A percentile compares a stretch with the other conserved stretches of the same genome.
phyloP scores from a whole-genome alignment of 2,113 vertebrate species.

The Macaca nemestrina region DNA sequence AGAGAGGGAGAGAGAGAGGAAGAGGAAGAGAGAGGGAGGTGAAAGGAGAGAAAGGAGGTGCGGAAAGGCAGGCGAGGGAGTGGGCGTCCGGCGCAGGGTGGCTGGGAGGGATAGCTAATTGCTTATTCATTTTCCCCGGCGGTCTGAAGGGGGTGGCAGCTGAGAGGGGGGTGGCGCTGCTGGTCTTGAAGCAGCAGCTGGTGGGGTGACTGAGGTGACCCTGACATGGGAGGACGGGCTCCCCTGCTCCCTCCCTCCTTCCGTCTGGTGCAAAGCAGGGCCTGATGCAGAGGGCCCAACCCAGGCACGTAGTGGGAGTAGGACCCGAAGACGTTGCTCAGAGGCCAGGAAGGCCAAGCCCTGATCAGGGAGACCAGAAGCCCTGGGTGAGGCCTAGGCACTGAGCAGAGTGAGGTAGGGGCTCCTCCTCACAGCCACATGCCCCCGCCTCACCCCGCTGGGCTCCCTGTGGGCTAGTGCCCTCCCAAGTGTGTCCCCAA shows the following conservation, averaged over 20 bases:
- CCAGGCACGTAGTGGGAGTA: rapidly evolving
- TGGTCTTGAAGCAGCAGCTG: rapidly evolving
- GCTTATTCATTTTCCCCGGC: not conserved
- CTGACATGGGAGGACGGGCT: not conserved
- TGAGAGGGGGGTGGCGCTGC: not conserved
- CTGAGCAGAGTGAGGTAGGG: no score
- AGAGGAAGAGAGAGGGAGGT: not conserved
- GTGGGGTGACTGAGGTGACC: not conserved
- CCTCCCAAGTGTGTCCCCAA: rapidly evolving
- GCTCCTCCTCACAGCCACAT: rapidly evolving
- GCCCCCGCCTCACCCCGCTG: not conserved
- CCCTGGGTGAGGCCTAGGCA: not conserved
- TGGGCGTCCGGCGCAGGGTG: not conserved
- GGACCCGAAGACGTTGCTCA: not conserved
- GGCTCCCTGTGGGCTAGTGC: no score
- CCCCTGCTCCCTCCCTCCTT: not conserved
- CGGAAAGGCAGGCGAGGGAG: rapidly evolving
- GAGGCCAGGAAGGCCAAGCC: not conserved
- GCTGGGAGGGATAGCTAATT: not conserved
- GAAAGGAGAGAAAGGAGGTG: not conserved
- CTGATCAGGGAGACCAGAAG: rapidly evolving
- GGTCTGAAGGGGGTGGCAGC: not conserved
- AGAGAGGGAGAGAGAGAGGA: no score
- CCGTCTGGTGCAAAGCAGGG: not conserved
- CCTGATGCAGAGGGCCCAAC: not conserved